Evolutionary conservation across 1,140 invertebrate species (phyloP).

Genomic region (Caenorhabditis brenneri): DNA sequence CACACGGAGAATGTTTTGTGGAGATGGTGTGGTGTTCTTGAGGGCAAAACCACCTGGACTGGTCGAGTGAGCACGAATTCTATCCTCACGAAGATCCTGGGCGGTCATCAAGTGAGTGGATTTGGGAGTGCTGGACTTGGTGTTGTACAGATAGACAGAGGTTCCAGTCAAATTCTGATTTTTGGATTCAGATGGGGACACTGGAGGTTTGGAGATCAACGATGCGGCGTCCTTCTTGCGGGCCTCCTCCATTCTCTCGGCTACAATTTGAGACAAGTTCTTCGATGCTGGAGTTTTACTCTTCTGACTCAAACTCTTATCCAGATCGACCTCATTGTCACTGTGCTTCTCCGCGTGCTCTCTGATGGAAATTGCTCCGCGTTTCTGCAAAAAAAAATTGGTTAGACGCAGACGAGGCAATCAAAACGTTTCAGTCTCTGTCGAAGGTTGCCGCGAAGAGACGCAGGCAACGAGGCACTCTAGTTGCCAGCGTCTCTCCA

Average conservation of each 20-base stretch:
- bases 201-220: background rate
- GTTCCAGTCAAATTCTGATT: no score
- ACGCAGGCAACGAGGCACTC: no score
- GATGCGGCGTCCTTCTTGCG: background rate
- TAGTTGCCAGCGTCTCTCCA: no score
- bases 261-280: background rate
- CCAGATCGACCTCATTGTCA: conserved; percentile 10
- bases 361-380: background rate
- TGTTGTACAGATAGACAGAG: background rate
- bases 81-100: background rate
- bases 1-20: background rate
- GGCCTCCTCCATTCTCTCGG: background rate
- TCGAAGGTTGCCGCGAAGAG: no score
- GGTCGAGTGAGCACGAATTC: background rate
- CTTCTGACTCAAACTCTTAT: conserved; percentile 10
- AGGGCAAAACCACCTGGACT: background rate
- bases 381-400: no score
- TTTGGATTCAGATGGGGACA: no score
- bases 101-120: no score
- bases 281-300: background rate
- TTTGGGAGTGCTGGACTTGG: no score
- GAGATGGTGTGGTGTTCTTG: no score
- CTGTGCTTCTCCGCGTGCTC: background rate
- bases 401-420: no score
- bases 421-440: no score